phyloP scores from a whole-genome alignment of 2,888 invertebrate genomes.

The Therioaphis trifolii region DNA sequence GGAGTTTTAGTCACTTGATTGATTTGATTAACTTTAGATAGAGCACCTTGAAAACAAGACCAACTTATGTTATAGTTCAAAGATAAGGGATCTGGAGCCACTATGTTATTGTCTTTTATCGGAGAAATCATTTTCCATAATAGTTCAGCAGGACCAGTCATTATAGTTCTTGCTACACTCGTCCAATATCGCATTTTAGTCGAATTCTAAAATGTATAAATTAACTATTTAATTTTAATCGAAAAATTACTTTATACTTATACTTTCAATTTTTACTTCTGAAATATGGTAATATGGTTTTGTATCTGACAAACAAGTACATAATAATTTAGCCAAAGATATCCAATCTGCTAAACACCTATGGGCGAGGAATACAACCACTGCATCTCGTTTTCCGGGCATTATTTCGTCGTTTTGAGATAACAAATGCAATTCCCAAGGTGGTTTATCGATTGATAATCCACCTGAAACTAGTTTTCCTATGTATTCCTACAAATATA shows the following conservation, averaged over 20 bases:
- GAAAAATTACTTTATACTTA: not conserved
- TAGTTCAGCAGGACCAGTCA: conserved; percentile 52
- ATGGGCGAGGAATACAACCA: conserved; percentile 70
- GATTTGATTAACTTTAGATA: conserved; percentile 70
- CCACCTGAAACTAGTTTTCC: conserved; percentile 69
- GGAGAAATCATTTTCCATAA: conserved; percentile 53
- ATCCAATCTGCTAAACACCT: conserved; percentile 72
- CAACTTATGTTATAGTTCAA: conserved; percentile 48
- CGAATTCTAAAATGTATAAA: conserved; percentile 65
- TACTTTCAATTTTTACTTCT: conserved; percentile 65
- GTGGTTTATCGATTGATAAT: conserved; percentile 69
- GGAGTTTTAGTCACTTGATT: conserved; percentile 72
- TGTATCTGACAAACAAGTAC: conserved; percentile 69
- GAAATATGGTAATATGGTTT: conserved; percentile 66
- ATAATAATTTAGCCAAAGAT: conserved; percentile 70
- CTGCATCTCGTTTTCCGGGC: conserved; percentile 63
- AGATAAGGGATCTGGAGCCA: conserved; percentile 23
- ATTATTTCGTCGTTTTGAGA: conserved; percentile 67
- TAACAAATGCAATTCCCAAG: conserved; percentile 72
- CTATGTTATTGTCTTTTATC: conserved; percentile 13
- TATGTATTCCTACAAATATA: conserved; percentile 69
- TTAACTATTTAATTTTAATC: not conserved
- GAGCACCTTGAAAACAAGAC: conserved; percentile 64
- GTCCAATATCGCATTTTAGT: conserved; percentile 51
- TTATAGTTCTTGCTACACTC: conserved; percentile 45